phyloP scores from a whole-genome alignment of 2,888 invertebrate genomes.

The Megamerina dolium region DNA sequence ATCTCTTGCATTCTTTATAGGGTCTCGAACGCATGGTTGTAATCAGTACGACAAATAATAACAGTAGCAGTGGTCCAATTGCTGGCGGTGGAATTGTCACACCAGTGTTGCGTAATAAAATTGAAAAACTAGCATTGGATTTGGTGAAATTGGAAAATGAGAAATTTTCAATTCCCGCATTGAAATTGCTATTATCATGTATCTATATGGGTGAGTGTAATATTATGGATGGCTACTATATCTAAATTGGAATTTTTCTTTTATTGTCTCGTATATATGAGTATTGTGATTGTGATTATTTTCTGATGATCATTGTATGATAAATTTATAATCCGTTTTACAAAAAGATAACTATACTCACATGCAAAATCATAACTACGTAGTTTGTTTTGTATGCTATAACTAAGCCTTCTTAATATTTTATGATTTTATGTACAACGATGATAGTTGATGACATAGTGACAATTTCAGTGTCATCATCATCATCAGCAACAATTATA shows the following conservation, averaged over 20 bases:
- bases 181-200: conserved; percentile 69
- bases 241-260: neutral
- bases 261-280: neutral
- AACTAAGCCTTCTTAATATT: no score
- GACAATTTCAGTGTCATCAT: no score
- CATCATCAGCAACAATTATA: no score
- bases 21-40: conserved; percentile 68
- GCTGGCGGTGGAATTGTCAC: conserved; percentile 42
- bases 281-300: neutral
- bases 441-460: no score
- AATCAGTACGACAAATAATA: conserved; percentile 39
- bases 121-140: conserved; percentile 64
- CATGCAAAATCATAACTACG: no score
- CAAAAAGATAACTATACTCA: no score
- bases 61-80: conserved; percentile 8
- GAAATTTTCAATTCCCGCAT: conserved; percentile 61
- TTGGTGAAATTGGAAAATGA: conserved; percentile 65
- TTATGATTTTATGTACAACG: no score
- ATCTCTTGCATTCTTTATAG: no score
- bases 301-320: no score
- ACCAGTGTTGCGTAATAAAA: conserved; percentile 57
- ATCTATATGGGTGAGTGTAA: conserved; percentile 63
- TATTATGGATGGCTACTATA: no score
- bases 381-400: no score
- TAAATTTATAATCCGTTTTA: no score